phyloP scores from a whole-genome alignment of 2,888 invertebrate genomes.

The Drosophila seclusa region DNA sequence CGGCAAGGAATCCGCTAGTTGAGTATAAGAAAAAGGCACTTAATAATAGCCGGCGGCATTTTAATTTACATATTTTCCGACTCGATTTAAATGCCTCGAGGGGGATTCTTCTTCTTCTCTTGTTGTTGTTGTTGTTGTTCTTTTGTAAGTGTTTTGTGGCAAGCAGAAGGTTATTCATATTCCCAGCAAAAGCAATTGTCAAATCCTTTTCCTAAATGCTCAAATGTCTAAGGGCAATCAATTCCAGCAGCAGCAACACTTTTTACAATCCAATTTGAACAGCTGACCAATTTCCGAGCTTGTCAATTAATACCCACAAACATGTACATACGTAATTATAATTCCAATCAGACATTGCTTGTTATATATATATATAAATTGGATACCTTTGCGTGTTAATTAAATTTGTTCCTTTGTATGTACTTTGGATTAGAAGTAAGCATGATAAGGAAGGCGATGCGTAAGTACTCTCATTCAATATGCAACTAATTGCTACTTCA shows the following conservation, averaged over 20 bases:
- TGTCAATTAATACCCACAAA: conserved; percentile 36
- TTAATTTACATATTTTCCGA: conserved; percentile 65
- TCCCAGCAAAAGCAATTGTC: conserved; percentile 31
- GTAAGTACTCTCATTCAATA: not conserved
- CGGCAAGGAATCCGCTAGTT: conserved; percentile 1
- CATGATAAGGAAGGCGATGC: too few species aligned
- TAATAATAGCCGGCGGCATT: conserved; percentile 65
- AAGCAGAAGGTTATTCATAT: conserved; percentile 43
- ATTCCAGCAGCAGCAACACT: conserved; percentile 10
- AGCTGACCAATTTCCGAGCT: conserved; percentile 35
- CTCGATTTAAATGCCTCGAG: conserved; percentile 42
- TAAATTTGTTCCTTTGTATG: not conserved
- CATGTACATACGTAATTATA: not conserved
- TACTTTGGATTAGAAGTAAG: not conserved
- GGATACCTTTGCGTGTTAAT: not conserved
- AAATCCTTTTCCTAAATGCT: conserved; percentile 50
- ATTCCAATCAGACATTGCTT: not conserved
- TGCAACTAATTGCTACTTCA: not conserved
- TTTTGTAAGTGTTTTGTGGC: conserved; percentile 22
- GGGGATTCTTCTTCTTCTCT: conserved; percentile 6
- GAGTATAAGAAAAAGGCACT: conserved; percentile 34
- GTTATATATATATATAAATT: not conserved
- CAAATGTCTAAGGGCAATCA: conserved; percentile 32
- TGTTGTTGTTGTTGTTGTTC: conserved; percentile 19
- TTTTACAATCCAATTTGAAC: conserved; percentile 22